These are phyloP conservation scores for Ahaetulla prasina DNA, from an alignment of 2,113 vertebrate genomes.

Conservation along the genomic window DNA sequence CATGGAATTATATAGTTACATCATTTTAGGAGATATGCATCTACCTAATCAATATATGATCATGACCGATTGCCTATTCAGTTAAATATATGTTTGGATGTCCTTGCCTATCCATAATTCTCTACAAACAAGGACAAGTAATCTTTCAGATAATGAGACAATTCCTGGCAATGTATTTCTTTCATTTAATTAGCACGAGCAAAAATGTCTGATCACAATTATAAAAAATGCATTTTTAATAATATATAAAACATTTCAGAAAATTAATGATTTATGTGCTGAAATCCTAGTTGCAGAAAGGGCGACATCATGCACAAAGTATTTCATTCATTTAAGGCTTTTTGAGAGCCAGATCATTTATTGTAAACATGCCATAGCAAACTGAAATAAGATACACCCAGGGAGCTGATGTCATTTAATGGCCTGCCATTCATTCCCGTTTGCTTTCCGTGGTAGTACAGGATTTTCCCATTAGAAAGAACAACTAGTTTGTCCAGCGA, in stretches of 20 bases:
- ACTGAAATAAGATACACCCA: neutral
- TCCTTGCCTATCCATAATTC: neutral
- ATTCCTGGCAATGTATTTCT: neutral
- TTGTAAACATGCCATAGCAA: neutral
- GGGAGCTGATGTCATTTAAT: neutral
- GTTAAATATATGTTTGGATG: neutral
- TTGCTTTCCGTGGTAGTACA: neutral
- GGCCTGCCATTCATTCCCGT: neutral
- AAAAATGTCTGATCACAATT: neutral
- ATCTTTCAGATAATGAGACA: neutral
- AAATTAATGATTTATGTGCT: neutral
- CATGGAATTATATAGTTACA: neutral
- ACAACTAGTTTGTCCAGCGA: neutral
- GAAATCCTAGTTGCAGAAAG: neutral
- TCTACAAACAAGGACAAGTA: neutral
- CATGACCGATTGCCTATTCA: rapidly evolving
- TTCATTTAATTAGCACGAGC: constrained; percentile 3
- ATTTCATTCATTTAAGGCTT: neutral
- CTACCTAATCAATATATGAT: neutral
- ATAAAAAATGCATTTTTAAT: constrained; percentile 8
- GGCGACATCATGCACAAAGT: neutral
- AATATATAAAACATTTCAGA: neutral
- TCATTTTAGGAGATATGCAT: neutral
- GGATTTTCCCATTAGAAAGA: neutral
- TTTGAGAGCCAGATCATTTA: neutral